These are phyloP conservation scores for Gadopsis marmoratus DNA, from an alignment of 2,797 vertebrate genomes.

Conservation along the genomic window DNA sequence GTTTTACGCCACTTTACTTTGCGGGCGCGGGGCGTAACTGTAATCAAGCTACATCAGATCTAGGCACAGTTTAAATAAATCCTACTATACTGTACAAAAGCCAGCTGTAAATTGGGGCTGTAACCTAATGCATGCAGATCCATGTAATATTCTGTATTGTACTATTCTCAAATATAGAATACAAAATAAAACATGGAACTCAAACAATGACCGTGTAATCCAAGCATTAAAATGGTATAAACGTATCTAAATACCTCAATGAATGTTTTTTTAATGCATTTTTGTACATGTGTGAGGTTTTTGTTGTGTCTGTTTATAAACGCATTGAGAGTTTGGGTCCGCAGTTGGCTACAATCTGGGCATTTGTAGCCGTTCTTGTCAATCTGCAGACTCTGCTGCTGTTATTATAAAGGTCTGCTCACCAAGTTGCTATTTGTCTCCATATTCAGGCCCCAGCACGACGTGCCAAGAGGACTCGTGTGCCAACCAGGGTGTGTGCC, in stretches of 20 bases:
- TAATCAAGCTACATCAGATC: neutral
- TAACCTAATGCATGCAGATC: neutral
- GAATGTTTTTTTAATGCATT: conserved; percentile 4
- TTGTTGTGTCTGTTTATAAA: conserved; percentile 8
- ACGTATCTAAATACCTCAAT: neutral
- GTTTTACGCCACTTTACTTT: neutral
- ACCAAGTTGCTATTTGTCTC: conserved; percentile 59
- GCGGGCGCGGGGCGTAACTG: neutral
- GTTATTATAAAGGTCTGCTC: conserved; percentile 32
- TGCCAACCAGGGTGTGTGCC: conserved; percentile 96
- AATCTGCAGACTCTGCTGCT: conserved; percentile 29
- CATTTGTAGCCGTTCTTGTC: conserved; percentile 13
- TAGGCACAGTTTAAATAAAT: neutral
- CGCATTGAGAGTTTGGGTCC: neutral
- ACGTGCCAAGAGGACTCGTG: conserved; percentile 98
- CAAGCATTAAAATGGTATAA: neutral
- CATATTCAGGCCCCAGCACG: conserved; percentile 93
- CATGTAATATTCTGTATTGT: neutral
- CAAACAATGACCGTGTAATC: neutral
- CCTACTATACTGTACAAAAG: neutral
- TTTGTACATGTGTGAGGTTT: neutral
- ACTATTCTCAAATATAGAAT: neutral
- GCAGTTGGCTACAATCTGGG: conserved; percentile 2
- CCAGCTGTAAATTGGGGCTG: neutral
- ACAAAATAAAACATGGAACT: conserved; percentile 15